Evolutionary conservation across 2,888 invertebrate genomes (phyloP), one percentile per base, ranked within the genome.

Genomic region (Limnephilus auricula): DNA sequence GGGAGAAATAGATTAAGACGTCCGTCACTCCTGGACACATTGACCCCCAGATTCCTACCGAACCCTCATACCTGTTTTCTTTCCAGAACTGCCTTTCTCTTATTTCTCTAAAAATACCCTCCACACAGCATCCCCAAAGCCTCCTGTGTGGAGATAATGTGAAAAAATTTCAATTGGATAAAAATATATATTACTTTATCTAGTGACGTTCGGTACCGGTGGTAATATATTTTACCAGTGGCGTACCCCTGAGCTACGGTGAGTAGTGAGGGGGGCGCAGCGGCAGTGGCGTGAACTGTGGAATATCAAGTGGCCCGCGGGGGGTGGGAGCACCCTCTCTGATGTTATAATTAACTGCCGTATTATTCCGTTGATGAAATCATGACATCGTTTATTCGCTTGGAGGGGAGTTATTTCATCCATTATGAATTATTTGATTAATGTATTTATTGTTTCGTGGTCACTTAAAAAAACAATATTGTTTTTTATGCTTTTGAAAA

Each of bases 311-410:
- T 40, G 85, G 18, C 2, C 50, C 40, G 50, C 45, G 65, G 50
- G 88, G 31, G 82, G 82, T 31, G 45, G 18, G 6, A 31, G 31
- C 50, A 45, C 30, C 45, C 34, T 25, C 84, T 34, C 79, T 80
- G 32, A 79, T 40, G 31, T 86, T 31, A 85, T 90, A 79, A 90
- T 65, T 85, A 86, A 90, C 79, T 65, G 79, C 79, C 79, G n/a
- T 86, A 87, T 87, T 87, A 87, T 87, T 65, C 87, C 10, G 30
- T 78, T 32, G 32, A 31, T 32, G 80, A 32, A 32, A 32, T 80
- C 32, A 80, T 80, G 31, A 80, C 80, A 31, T 15, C 31, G 31
- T 32, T 32, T 80, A 80, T 32, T 0, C 31, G 31, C 15, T 5
- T 80, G 15, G 15, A 18, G 32, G 31, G 80, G 32, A 32, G 32